Conservation (phyloP, 2,113 vertebrate species). For the Synchiropus splendidus region DNA sequence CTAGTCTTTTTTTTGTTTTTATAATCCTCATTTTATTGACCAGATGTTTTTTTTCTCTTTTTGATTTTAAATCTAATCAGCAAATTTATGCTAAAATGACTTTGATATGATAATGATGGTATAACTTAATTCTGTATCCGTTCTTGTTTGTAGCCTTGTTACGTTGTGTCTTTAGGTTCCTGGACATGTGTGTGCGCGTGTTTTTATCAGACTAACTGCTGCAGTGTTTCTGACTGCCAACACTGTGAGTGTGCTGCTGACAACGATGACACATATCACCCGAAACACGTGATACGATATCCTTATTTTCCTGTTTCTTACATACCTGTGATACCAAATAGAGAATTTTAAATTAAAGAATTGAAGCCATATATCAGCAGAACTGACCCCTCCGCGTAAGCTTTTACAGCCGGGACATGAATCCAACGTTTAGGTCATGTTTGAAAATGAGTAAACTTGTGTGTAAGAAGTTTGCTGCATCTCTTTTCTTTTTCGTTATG, state of each 20-base stretch:
- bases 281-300: constrained; percentile 18
- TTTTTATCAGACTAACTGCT: constrained; percentile 53
- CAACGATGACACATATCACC: constrained; percentile 22
- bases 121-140: constrained; percentile 50
- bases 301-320: constrained; percentile 20
- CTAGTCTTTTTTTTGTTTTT: constrained; percentile 67
- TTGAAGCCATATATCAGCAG: constrained; percentile 66
- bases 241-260: constrained; percentile 37
- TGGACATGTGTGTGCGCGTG: constrained; percentile 35
- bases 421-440: too few relatives aligned
- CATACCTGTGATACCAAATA: constrained; percentile 64
- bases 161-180: constrained; percentile 27
- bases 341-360: constrained; percentile 53
- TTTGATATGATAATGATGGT: constrained; percentile 36
- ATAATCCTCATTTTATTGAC: constrained; percentile 60
- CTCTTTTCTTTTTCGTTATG: too few relatives aligned
- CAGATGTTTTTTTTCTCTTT: constrained; percentile 42
- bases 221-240: constrained; percentile 39
- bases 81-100: constrained; percentile 54
- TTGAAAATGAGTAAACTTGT: too few relatives aligned
- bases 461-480: too few relatives aligned
- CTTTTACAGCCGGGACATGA: too few relatives aligned
- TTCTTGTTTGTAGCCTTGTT: background rate
- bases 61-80: constrained; percentile 49
- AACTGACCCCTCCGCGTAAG: too few relatives aligned